phyloP scores from a whole-genome alignment of 2,797 vertebrate genomes.

The Hydrocynus forskahlii region DNA sequence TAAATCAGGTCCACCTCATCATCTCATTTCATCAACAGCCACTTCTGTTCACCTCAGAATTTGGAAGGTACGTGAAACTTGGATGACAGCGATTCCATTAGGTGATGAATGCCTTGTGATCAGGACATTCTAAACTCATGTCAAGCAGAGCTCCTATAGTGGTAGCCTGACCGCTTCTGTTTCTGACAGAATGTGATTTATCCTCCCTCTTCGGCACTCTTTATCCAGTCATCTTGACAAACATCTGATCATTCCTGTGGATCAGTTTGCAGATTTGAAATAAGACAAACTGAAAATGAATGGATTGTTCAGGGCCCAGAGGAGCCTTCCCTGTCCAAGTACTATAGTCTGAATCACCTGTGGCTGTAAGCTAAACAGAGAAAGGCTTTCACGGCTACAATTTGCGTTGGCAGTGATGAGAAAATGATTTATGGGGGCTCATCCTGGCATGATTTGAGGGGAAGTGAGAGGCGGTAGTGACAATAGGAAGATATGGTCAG shows the following conservation, averaged over 20 bases:
- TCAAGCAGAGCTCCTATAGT: slow-evolving; percentile 2
- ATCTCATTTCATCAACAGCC: slow-evolving; percentile 6
- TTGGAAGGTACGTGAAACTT: not conserved
- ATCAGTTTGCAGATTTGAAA: slow-evolving; percentile 21
- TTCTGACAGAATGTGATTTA: slow-evolving; percentile 22
- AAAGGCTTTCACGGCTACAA: not conserved
- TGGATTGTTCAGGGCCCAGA: not conserved
- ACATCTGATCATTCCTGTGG: slow-evolving; percentile 24
- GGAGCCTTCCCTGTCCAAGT: not conserved
- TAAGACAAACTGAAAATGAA: slow-evolving; percentile 26
- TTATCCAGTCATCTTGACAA: slow-evolving; percentile 29
- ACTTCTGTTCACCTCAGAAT: not conserved
- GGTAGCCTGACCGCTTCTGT: not conserved
- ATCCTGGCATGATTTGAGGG: not conserved
- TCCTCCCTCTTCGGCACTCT: slow-evolving; percentile 9
- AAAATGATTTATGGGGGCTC: not conserved
- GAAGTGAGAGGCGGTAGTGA: not conserved
- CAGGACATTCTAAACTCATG: slow-evolving; percentile 6
- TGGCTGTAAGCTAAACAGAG: not conserved
- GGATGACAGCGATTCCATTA: slow-evolving; percentile 10
- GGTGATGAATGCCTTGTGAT: slow-evolving; percentile 14
- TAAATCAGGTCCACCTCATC: not conserved
- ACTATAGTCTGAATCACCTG: not conserved
- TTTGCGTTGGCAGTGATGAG: slow-evolving; percentile 13
- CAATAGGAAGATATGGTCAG: not conserved